phyloP scores from a whole-genome alignment of 2,113 vertebrate genomes.

The Petaurus breviceps region DNA sequence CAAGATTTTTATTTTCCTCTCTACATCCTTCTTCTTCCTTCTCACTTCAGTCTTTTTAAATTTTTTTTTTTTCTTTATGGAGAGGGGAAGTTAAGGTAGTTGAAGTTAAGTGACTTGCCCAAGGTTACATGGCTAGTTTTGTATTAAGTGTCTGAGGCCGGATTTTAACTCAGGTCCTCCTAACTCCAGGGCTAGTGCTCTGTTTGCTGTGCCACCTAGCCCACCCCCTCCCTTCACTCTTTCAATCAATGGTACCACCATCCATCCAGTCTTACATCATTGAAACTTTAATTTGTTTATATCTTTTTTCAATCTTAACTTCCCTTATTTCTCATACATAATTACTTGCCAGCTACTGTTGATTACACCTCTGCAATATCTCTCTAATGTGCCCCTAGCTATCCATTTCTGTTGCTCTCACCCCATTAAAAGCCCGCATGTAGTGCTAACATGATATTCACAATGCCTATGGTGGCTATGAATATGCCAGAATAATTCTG shows the following conservation, averaged over 20 bases:
- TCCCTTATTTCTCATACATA: background rate
- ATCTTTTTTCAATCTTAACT: background rate
- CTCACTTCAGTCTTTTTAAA: background rate
- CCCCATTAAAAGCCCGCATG: background rate
- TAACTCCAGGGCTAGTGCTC: too few relatives aligned
- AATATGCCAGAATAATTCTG: too few relatives aligned
- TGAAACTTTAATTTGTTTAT: background rate
- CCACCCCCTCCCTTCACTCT: background rate
- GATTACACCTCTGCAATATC: background rate
- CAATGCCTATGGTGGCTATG: too few relatives aligned
- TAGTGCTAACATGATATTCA: too few relatives aligned
- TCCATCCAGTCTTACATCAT: background rate
- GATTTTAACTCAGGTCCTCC: too few relatives aligned
- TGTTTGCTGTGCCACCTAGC: too few relatives aligned
- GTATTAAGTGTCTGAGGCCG: too few relatives aligned
- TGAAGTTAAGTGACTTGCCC: too few relatives aligned
- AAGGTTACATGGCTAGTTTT: too few relatives aligned
- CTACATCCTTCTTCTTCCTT: background rate
- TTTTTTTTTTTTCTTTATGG: too few relatives aligned
- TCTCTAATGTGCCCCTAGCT: background rate
- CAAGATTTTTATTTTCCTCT: background rate
- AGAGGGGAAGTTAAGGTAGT: too few relatives aligned
- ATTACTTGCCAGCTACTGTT: background rate
- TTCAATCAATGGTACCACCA: background rate
- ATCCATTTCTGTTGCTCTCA: background rate